A percentile compares a stretch with the other conserved stretches of the same genome.
These are phyloP conservation scores for Habrosyne pyritoides DNA, from an alignment of 2,888 invertebrate species.

Conservation along the genomic window DNA sequence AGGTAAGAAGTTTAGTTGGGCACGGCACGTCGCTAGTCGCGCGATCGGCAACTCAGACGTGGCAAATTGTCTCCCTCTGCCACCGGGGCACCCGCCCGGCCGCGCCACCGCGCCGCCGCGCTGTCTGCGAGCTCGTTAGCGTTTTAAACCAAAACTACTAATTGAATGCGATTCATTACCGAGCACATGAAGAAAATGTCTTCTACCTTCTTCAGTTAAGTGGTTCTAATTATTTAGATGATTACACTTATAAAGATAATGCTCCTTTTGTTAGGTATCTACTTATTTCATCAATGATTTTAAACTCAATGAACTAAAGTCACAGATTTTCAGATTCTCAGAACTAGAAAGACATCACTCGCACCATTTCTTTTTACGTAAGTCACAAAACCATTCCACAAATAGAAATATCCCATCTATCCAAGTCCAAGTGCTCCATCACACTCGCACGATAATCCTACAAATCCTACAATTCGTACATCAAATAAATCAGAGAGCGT, in stretches of 20 bases:
- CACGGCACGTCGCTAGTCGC: slow-evolving; percentile 14
- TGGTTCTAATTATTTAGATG: no score
- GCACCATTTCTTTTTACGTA: not conserved
- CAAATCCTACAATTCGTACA: slow-evolving; percentile 5
- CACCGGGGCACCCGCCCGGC: slow-evolving; percentile 9
- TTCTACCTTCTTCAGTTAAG: not conserved
- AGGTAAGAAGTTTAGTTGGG: slow-evolving; percentile 15
- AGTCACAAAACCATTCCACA: slow-evolving; percentile 1
- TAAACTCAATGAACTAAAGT: no score
- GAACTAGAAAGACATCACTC: not conserved
- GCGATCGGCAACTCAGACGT: slow-evolving; percentile 13
- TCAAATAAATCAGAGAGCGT: slow-evolving; percentile 1
- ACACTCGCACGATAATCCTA: slow-evolving; percentile 5
- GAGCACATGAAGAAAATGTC: slow-evolving; percentile 14
- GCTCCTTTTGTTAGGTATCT: no score
- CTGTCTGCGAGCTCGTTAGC: slow-evolving; percentile 40
- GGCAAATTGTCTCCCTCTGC: slow-evolving; percentile 38
- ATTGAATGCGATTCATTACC: slow-evolving; percentile 39
- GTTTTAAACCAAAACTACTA: slow-evolving; percentile 38
- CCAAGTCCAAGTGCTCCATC: slow-evolving; percentile 4
- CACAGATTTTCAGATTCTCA: not conserved
- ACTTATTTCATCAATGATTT: no score
- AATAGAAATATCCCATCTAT: slow-evolving; percentile 5
- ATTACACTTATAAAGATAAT: no score
- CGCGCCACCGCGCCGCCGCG: no score